A percentile compares a stretch with the other conserved stretches of the same genome.
Conservation (phyloP, 2,888 invertebrate genomes). For the Girardia tigrina region DNA sequence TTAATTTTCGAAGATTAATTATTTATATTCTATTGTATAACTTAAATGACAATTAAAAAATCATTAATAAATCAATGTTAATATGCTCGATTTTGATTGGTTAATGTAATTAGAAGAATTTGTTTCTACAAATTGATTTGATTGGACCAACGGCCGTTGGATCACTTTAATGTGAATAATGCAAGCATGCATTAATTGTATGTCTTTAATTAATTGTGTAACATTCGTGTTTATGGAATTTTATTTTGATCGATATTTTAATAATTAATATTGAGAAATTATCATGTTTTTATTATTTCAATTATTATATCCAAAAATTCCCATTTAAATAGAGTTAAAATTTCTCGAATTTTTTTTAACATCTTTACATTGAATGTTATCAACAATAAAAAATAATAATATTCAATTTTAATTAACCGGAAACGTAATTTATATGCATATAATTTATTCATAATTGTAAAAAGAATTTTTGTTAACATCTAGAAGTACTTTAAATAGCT, state of each 20-base stretch:
- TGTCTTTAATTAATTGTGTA: not conserved
- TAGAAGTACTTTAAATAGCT: no score
- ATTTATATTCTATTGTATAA: conserved; percentile 17
- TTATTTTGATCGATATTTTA: not conserved
- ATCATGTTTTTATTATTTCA: no score
- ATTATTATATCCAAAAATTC: no score
- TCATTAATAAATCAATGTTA: conserved; percentile 12
- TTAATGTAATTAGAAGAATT: not conserved
- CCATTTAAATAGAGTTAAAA: no score
- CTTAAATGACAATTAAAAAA: not conserved
- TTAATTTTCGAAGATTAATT: not conserved
- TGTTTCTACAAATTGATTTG: not conserved
- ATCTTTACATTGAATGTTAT: no score
- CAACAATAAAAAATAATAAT: no score
- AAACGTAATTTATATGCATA: no score
- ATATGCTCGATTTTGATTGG: conserved; percentile 6
- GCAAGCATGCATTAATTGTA: not conserved
- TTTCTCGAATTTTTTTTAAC: no score
- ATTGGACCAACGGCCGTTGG: conserved; percentile 20
- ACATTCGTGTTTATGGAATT: not conserved
- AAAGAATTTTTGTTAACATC: no score
- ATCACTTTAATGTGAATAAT: not conserved
- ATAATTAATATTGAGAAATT: not conserved
- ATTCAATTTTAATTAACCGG: no score
- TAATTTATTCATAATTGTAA: no score